Conservation (phyloP, 2,113 vertebrate species). For the Notothenia coriiceps region DNA sequence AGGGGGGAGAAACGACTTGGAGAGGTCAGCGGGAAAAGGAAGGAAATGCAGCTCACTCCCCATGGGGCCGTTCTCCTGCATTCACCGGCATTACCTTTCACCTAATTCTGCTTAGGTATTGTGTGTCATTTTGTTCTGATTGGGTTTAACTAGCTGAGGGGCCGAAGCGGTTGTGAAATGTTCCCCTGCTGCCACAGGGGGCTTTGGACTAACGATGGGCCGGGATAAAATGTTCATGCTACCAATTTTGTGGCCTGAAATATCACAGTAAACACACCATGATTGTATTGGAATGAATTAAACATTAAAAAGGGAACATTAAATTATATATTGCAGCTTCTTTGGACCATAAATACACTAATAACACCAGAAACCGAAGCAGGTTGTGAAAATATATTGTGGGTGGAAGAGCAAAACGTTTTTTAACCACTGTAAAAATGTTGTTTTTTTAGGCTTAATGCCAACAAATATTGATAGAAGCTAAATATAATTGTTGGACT, state of each 20-base stretch:
- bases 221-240: not conserved
- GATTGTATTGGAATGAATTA: not conserved
- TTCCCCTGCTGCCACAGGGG: not conserved
- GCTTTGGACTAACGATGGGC: not conserved
- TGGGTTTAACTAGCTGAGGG: not conserved
- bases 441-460: no score
- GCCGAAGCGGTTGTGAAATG: not conserved
- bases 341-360: not conserved
- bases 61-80: not conserved
- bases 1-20: not conserved
- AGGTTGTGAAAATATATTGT: not conserved
- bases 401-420: no score
- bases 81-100: constrained; percentile 24
- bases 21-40: not conserved
- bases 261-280: not conserved
- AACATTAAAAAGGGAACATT: not conserved
- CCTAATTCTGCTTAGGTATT: constrained; percentile 11
- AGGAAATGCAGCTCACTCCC: not conserved
- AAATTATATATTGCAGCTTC: not conserved
- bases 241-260: not conserved
- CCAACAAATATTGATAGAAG: no score
- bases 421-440: no score
- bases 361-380: not conserved
- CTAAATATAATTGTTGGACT: no score
- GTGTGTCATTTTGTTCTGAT: constrained; percentile 15